Percentiles rank a stretch among this genome's conserved stretches.
Evolutionary conservation across 2,113 vertebrate species (phyloP).

Genomic region (Lepisosteus oculatus): DNA sequence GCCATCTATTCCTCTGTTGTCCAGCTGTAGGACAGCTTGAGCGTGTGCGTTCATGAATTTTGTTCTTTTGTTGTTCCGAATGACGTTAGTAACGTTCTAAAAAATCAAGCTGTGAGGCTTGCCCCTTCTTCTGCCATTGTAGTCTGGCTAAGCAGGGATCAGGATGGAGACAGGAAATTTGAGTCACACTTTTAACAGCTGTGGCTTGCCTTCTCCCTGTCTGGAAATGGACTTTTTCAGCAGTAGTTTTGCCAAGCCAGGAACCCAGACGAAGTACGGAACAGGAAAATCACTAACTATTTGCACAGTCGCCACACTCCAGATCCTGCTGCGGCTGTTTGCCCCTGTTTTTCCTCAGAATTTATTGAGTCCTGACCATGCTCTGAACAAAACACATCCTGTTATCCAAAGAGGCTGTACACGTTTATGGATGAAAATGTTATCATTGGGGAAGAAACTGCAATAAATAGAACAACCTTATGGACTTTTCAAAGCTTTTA

Average conservation of each 20-base stretch:
- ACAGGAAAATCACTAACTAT: slow-evolving; percentile 73
- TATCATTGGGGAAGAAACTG: no score
- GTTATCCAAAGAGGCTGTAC: slow-evolving; percentile 65
- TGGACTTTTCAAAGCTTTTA: no score
- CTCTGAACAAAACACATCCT: slow-evolving; percentile 63
- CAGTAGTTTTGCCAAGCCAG: slow-evolving; percentile 65
- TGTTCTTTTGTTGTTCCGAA: slow-evolving; percentile 25
- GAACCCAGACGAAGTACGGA: slow-evolving; percentile 59
- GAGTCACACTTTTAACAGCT: slow-evolving; percentile 81
- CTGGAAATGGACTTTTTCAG: slow-evolving; percentile 65
- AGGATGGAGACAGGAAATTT: slow-evolving; percentile 96
- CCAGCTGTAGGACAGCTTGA: no score
- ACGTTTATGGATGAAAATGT: not conserved
- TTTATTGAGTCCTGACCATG: slow-evolving; percentile 54
- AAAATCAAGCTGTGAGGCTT: slow-evolving; percentile 47
- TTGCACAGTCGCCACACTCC: slow-evolving; percentile 48
- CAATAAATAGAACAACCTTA: no score
- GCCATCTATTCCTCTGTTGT: no score
- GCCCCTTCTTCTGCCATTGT: slow-evolving; percentile 68
- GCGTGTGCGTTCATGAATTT: slow-evolving; percentile 17
- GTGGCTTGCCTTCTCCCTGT: slow-evolving; percentile 58
- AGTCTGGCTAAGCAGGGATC: slow-evolving; percentile 71
- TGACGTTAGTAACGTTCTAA: slow-evolving; percentile 54
- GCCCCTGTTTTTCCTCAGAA: slow-evolving; percentile 65
- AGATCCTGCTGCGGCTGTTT: slow-evolving; percentile 64